Conservation (phyloP, 2,113 vertebrate species). For the Vulpes vulpes region DNA sequence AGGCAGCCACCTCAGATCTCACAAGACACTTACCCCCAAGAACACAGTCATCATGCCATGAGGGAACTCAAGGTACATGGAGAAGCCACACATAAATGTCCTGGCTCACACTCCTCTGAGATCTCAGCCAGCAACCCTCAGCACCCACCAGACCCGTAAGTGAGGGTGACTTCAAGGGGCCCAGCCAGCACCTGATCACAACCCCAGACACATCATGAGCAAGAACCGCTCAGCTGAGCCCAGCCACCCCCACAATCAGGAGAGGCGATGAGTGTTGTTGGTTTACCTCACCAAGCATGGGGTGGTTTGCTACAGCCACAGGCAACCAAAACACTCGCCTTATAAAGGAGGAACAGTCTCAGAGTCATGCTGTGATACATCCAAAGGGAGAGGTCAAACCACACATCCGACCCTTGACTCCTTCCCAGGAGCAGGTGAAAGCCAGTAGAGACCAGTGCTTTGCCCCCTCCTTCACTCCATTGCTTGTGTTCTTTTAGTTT, state of each 20-base stretch:
- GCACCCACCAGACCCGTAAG: fast-evolving
- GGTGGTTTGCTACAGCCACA: fast-evolving
- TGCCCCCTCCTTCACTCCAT: slow-evolving; percentile 41
- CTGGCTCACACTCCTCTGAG: not conserved
- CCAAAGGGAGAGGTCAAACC: not conserved
- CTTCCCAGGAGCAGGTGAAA: not conserved
- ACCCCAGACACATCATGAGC: fast-evolving
- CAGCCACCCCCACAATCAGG: not conserved
- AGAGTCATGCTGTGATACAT: fast-evolving
- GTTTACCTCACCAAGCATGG: fast-evolving
- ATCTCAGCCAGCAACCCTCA: not conserved
- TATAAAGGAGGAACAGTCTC: not conserved
- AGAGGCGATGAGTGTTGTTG: fast-evolving
- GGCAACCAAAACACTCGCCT: not conserved
- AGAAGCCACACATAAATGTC: fast-evolving
- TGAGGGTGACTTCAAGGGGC: not conserved
- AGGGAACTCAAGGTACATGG: fast-evolving
- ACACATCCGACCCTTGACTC: not conserved
- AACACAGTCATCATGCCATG: not conserved
- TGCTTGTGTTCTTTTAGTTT: slow-evolving; percentile 59
- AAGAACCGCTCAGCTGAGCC: fast-evolving
- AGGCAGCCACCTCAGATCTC: too few species aligned
- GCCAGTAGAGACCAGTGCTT: fast-evolving
- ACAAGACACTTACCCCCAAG: not conserved
- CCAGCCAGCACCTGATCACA: too few species aligned